Evolutionary conservation across 2,888 invertebrate species (phyloP).

Genomic region (Acrobasis repandana): DNA sequence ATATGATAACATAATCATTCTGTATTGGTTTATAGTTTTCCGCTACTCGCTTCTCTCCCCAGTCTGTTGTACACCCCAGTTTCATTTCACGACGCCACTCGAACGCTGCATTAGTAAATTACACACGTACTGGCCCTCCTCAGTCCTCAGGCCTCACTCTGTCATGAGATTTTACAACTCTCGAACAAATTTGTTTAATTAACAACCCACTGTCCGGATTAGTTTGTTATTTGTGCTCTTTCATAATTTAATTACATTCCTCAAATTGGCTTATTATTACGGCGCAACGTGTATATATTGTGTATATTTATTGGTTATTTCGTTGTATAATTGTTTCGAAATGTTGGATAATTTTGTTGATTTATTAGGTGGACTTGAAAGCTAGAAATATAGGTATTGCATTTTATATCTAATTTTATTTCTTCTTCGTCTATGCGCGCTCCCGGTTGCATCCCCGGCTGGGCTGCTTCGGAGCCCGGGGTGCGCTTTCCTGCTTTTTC

Average conservation of each 20-base stretch:
- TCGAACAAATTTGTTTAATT: conserved; percentile 73
- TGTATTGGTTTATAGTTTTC: too few species aligned
- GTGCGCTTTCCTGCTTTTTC: too few species aligned
- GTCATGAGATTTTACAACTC: conserved; percentile 70
- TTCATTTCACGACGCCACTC: conserved; percentile 32
- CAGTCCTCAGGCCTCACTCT: conserved; percentile 49
- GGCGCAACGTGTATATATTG: background rate
- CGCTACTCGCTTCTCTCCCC: background rate
- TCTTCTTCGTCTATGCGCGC: too few species aligned
- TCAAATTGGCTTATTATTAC: background rate
- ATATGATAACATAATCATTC: too few species aligned
- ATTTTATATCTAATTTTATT: too few species aligned
- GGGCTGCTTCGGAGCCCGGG: too few species aligned
- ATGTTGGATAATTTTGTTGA: background rate
- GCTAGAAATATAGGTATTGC: background rate
- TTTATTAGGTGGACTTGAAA: background rate
- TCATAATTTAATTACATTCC: conserved; percentile 11
- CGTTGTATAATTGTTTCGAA: background rate
- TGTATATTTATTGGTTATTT: background rate
- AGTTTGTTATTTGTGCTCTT: conserved; percentile 36
- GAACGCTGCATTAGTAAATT: conserved; percentile 79
- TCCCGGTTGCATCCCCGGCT: too few species aligned
- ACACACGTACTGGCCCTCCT: conserved; percentile 72
- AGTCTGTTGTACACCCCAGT: background rate
- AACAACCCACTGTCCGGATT: conserved; percentile 42